These are phyloP conservation scores for Kuschelorhynchus macadamiae DNA, from an alignment of 2,888 invertebrate genomes.

Conservation along the genomic window DNA sequence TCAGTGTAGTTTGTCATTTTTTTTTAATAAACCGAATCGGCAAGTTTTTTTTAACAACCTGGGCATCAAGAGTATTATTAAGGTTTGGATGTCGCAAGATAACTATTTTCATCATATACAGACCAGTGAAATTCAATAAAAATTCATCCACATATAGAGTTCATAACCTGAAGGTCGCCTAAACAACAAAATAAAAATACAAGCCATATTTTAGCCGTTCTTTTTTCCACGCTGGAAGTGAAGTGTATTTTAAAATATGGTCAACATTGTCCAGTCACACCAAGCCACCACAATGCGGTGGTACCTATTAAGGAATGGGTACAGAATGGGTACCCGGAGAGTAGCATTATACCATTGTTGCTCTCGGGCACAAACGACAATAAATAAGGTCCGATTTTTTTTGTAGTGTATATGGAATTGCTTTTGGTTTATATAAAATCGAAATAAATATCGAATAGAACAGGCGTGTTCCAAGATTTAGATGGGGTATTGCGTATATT, in stretches of 20 bases:
- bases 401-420: slow-evolving; percentile 46
- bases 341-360: slow-evolving; percentile 60
- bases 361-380: slow-evolving; percentile 59
- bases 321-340: slow-evolving; percentile 45
- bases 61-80: too few species aligned
- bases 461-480: slow-evolving; percentile 11
- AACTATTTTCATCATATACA: too few species aligned
- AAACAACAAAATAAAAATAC: not conserved
- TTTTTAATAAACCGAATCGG: too few species aligned
- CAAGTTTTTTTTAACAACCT: too few species aligned
- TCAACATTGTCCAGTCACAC: slow-evolving; percentile 49
- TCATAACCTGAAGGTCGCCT: too few species aligned
- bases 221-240: slow-evolving; percentile 3
- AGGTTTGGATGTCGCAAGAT: too few species aligned
- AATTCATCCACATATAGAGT: too few species aligned
- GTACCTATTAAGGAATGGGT: slow-evolving; percentile 46
- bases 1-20: too few species aligned
- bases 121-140: too few species aligned
- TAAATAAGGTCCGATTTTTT: slow-evolving; percentile 61
- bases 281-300: slow-evolving; percentile 42
- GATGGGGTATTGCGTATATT: not conserved
- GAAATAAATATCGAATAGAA: slow-evolving; percentile 30
- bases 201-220: not conserved
- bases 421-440: slow-evolving; percentile 60
- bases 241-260: slow-evolving; percentile 43